Percentiles rank a stretch among this genome's conserved stretches.
Evolutionary conservation across 2,113 vertebrate genomes (phyloP).

Genomic region (Odocoileus virginianus): DNA sequence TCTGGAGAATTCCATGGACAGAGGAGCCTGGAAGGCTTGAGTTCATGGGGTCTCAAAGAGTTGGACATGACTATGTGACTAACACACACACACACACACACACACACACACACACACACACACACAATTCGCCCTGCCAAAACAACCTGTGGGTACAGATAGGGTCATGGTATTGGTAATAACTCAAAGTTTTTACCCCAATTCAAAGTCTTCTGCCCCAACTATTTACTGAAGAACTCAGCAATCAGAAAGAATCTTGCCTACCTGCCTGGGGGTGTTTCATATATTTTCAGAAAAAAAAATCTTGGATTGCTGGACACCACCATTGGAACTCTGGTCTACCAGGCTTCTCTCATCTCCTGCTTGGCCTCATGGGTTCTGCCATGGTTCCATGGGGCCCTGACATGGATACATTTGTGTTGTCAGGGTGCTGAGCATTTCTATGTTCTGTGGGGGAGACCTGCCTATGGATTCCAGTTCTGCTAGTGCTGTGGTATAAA

Average conservation of each 20-base stretch:
- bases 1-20: background rate
- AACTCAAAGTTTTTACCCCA: background rate
- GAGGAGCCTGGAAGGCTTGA: background rate
- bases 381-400: background rate
- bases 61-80: background rate
- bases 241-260: background rate
- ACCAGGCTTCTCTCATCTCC: background rate
- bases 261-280: background rate
- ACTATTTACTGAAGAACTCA: background rate
- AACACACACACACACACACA: background rate
- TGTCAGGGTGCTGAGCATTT: no score
- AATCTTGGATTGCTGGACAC: background rate
- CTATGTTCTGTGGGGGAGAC: background rate
- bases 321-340: background rate
- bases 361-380: background rate
- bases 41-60: background rate
- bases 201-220: background rate
- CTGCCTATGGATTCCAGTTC: background rate
- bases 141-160: background rate
- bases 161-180: background rate
- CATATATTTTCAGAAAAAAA: background rate
- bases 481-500: background rate
- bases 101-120: background rate
- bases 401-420: accelerated
- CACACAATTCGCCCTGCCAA: background rate